Percentiles rank a stretch among this genome's conserved stretches.
These are phyloP conservation scores for Protaetia brevitarsis DNA, from an alignment of 1,140 invertebrate genomes.

Conservation along the genomic window DNA sequence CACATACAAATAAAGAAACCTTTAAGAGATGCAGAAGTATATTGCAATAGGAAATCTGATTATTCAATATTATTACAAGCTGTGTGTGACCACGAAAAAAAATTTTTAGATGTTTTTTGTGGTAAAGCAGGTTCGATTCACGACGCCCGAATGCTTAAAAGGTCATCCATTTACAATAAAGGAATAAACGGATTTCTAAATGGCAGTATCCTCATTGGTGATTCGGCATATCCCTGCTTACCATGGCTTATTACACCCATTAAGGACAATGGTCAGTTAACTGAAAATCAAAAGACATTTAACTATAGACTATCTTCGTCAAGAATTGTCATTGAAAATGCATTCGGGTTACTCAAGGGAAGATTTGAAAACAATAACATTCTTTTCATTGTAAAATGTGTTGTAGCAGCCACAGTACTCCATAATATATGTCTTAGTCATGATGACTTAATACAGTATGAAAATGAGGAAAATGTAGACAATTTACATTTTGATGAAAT, in stretches of 20 bases:
- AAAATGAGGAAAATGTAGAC: too few relatives aligned
- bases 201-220: too few relatives aligned
- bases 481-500: too few relatives aligned
- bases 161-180: constrained; percentile 24
- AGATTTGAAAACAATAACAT: constrained; percentile 19
- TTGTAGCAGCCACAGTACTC: not conserved
- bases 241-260: constrained; percentile 28
- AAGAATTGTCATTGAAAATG: constrained; percentile 19
- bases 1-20: too few relatives aligned
- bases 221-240: constrained; percentile 23
- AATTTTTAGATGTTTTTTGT: too few relatives aligned
- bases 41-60: too few relatives aligned
- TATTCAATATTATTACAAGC: too few relatives aligned
- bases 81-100: too few relatives aligned
- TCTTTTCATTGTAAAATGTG: constrained; percentile 3
- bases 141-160: constrained; percentile 21
- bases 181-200: not conserved
- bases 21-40: too few relatives aligned
- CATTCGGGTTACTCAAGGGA: not conserved
- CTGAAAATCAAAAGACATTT: constrained; percentile 21
- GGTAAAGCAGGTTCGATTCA: constrained; percentile 19
- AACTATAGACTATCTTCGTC: constrained; percentile 23
- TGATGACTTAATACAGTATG: not conserved
- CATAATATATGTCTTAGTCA: constrained; percentile 1
- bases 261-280: constrained; percentile 24